Base-by-base conservation (phyloP, 2,797 vertebrate genomes). In the Ibycter americanus region DNA sequence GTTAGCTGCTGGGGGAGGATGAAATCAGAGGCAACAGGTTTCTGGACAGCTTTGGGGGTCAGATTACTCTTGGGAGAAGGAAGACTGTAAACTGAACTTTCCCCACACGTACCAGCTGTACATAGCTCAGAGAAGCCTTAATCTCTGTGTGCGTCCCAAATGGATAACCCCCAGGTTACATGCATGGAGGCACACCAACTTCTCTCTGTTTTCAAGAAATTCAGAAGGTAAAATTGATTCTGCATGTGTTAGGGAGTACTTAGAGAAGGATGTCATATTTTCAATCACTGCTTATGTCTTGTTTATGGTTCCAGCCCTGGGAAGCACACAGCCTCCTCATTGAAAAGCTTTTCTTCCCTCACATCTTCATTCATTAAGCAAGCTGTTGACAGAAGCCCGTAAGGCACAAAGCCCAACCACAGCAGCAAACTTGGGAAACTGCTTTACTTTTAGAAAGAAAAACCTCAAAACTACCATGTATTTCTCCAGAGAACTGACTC, bases 291-390 rank as follows among this genome's bases (percentile, higher is more conserved):
- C 74, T 89, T 61, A 74, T 0, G 1, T 71, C 83, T 93, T 93
- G 79, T 91, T 94, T 81, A 62, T 68, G 6, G 7, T 78, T 68
- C 42, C 79, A 96, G 92, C 82, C 78, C 42, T 86, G 62, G 72
- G 89, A 95, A 72, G 47, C 86, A 80, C 83, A 25, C 36, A 63
- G 81, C 29, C 65, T 80, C 49, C 84, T 96, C 66, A 31, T 0
- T 83, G 87, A 92, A 91, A 74, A 89, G 65, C 87, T 88, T 84
- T 80, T 93, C 89, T 85, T 81, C 58, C 71, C 66, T 94, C 89
- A 65, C 62, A 95, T 91, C 84, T 93, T 85, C 94, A 88, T 94
- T 97, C 94, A 96, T 94, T 95, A 92, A 63, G 61, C 36, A 66
- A 91, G 65, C 84, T 92, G 94, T 89, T 21, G 3, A 87, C 68